A percentile compares a stretch with the other conserved stretches of the same genome.
phyloP scores from a whole-genome alignment of 2,113 vertebrate species.

The Prionailurus bengalensis region DNA sequence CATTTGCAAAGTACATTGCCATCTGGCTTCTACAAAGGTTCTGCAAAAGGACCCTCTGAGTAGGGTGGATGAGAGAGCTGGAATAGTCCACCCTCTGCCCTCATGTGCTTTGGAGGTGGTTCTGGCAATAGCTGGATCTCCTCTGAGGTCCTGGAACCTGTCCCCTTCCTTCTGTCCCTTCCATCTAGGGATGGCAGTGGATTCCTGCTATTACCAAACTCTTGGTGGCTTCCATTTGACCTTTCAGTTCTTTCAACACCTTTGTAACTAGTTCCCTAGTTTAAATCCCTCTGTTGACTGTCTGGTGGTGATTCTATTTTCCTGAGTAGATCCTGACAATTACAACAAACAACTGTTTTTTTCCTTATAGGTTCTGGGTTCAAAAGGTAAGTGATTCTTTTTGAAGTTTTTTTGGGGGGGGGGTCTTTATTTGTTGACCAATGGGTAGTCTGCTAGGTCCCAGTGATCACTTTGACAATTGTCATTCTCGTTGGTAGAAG shows the following conservation, averaged over 20 bases:
- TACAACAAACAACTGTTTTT: background rate
- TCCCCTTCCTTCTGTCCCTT: background rate
- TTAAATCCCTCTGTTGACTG: background rate
- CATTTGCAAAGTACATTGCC: background rate
- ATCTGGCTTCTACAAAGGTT: background rate
- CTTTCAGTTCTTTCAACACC: background rate
- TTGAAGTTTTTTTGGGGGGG: background rate
- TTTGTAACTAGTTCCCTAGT: background rate
- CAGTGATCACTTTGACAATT: background rate
- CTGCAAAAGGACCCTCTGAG: background rate
- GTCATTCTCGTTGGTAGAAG: background rate
- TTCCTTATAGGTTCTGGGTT: background rate
- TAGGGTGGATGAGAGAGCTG: background rate
- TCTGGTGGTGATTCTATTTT: background rate
- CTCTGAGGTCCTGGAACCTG: background rate
- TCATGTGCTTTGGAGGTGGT: background rate
- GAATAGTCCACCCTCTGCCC: rapidly evolving
- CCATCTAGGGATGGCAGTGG: background rate
- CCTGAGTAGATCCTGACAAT: background rate
- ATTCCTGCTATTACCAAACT: background rate
- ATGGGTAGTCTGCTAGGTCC: background rate
- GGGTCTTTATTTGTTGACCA: background rate
- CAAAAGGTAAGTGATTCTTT: background rate
- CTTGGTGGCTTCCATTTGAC: background rate
- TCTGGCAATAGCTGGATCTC: background rate